Percentiles rank a stretch among this genome's conserved stretches.
phyloP scores from a whole-genome alignment of 2,888 invertebrate species.

The Agrochola lota region DNA sequence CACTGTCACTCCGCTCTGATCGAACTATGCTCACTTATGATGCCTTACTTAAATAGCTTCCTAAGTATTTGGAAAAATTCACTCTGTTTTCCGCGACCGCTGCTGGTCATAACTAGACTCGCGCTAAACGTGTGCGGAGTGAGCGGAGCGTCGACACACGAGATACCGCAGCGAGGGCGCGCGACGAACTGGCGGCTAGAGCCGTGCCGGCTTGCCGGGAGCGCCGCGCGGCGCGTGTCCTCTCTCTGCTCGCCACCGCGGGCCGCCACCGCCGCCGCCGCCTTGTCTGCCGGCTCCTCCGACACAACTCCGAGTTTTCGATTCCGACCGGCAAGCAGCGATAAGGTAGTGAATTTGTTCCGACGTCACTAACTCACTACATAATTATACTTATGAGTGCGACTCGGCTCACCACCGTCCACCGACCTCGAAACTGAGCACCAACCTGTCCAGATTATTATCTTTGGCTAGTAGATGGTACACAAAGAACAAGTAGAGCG shows the following conservation, averaged over 20 bases:
- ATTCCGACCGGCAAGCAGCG: background rate
- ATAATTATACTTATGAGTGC: background rate
- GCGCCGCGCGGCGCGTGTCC: conserved; percentile 11
- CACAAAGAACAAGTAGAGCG: background rate
- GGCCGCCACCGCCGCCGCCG: conserved; percentile 33
- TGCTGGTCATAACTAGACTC: conserved; percentile 47
- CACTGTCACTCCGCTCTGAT: conserved; percentile 15
- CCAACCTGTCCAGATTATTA: background rate
- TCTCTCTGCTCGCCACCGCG: conserved; percentile 23
- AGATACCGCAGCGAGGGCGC: conserved; percentile 15
- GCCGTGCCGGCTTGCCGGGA: conserved; percentile 9
- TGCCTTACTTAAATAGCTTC: background rate
- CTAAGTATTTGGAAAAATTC: background rate
- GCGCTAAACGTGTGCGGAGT: conserved; percentile 10
- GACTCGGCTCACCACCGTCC: background rate
- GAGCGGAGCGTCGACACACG: conserved; percentile 1
- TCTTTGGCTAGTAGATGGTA: background rate
- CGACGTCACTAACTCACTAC: background rate
- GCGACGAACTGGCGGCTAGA: conserved; percentile 47
- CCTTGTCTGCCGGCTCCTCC: conserved; percentile 39
- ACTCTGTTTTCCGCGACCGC: background rate
- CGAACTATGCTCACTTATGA: background rate
- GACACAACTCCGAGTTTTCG: conserved; percentile 4
- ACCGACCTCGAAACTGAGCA: background rate
- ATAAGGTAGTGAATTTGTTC: background rate